A percentile compares a stretch with the other conserved stretches of the same genome.
phyloP scores from a whole-genome alignment of 2,888 invertebrate species.

The Oligia fasciuncula region DNA sequence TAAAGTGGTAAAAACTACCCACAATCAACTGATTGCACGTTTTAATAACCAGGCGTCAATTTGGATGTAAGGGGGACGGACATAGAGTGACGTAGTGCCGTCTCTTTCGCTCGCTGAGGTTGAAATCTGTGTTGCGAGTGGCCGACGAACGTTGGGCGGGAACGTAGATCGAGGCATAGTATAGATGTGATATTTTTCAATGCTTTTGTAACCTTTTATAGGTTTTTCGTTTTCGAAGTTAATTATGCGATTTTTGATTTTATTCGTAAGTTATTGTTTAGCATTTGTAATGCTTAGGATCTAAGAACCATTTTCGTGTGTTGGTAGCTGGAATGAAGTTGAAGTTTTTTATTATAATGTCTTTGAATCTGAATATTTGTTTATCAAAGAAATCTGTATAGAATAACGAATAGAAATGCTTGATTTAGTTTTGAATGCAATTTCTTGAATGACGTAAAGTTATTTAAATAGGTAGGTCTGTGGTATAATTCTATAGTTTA shows the following conservation, averaged over 20 bases:
- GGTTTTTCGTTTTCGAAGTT: not conserved
- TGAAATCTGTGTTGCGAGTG: slow-evolving; percentile 84
- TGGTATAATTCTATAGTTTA: no score
- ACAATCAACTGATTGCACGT: slow-evolving; percentile 88
- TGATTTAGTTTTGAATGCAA: not conserved
- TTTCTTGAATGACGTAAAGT: not conserved
- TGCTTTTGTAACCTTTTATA: not conserved
- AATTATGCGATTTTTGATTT: not conserved
- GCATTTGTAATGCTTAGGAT: not conserved
- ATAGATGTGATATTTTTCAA: slow-evolving; percentile 58
- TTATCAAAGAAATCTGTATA: not conserved
- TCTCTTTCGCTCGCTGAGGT: slow-evolving; percentile 76
- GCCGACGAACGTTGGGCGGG: slow-evolving; percentile 82
- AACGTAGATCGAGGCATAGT: slow-evolving; percentile 69
- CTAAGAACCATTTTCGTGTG: no score
- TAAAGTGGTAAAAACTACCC: slow-evolving; percentile 82
- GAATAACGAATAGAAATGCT: not conserved
- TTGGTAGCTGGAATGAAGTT: not conserved
- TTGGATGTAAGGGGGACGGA: slow-evolving; percentile 73
- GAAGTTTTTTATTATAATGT: not conserved
- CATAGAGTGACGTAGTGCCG: slow-evolving; percentile 55
- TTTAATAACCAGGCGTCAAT: slow-evolving; percentile 80
- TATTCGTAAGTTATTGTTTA: not conserved
- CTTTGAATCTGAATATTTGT: not conserved
- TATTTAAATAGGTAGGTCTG: not conserved